Percentiles rank a stretch among this genome's conserved stretches.
Evolutionary conservation across 2,113 vertebrate species (phyloP).

Genomic region (Prinia subflava): DNA sequence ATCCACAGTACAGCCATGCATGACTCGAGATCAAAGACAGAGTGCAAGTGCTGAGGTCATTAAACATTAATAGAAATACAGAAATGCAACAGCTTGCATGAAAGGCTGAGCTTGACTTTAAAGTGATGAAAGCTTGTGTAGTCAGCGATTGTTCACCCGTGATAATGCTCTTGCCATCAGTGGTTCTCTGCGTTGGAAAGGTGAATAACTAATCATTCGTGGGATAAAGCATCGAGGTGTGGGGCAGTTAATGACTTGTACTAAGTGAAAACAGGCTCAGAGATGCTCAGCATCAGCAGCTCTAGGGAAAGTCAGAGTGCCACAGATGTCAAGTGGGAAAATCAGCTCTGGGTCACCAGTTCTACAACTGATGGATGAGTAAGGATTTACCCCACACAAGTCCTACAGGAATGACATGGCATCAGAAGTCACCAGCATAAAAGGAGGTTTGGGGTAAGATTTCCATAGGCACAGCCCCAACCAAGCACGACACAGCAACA

Average conservation of each 20-base stretch:
- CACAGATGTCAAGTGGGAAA: not conserved
- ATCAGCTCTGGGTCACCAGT: not conserved
- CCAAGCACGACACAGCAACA: fast-evolving
- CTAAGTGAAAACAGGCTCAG: not conserved
- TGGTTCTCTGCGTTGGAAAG: not conserved
- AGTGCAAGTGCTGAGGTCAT: conserved; percentile 37
- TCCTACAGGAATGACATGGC: not conserved
- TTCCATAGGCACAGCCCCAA: not conserved
- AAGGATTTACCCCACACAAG: not conserved
- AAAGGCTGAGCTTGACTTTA: conserved; percentile 52
- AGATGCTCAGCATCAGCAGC: not conserved
- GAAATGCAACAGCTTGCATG: conserved; percentile 56
- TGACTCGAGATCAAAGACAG: conserved; percentile 45
- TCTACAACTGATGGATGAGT: not conserved
- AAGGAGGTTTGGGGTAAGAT: not conserved
- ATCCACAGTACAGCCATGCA: not conserved
- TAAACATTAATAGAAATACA: conserved; percentile 47
- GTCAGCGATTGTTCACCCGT: conserved; percentile 33
- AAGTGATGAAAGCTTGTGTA: conserved; percentile 34
- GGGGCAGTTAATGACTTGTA: not conserved
- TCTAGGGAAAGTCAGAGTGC: not conserved
- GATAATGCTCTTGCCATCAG: not conserved
- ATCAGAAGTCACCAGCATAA: not conserved
- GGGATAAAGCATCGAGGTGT: not conserved
- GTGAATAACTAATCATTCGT: conserved; percentile 33